These are phyloP conservation scores for Phaonia tiefii DNA, from an alignment of 2,888 invertebrate genomes.

Conservation along the genomic window DNA sequence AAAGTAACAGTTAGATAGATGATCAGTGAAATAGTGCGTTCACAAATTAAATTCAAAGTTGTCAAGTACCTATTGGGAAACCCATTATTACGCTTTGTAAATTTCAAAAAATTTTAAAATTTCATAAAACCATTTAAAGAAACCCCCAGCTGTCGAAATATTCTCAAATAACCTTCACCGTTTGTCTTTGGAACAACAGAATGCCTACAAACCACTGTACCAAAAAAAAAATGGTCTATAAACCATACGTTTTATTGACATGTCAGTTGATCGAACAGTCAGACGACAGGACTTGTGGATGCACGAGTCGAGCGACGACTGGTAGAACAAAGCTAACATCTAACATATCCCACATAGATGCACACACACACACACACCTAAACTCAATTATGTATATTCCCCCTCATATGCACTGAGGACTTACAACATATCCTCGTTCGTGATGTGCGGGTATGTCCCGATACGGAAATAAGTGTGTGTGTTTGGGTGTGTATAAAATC, in stretches of 20 bases:
- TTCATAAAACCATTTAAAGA: not conserved
- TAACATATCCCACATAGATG: not conserved
- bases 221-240: slow-evolving; percentile 15
- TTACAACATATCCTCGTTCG: slow-evolving; percentile 15
- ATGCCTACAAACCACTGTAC: not conserved
- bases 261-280: slow-evolving; percentile 38
- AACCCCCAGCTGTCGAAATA: not conserved
- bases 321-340: slow-evolving; percentile 27
- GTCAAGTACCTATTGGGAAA: too few relatives aligned
- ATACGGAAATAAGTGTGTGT: not conserved
- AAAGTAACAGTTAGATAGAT: too few relatives aligned
- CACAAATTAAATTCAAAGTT: too few relatives aligned
- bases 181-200: slow-evolving; percentile 22
- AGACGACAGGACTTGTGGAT: slow-evolving; percentile 25
- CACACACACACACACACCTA: not conserved
- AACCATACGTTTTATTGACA: slow-evolving; percentile 49
- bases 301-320: slow-evolving; percentile 8
- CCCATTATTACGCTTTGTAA: too few relatives aligned
- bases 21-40: too few relatives aligned
- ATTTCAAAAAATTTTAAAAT: too few relatives aligned
- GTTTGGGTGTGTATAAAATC: slow-evolving; percentile 18
- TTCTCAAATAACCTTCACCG: slow-evolving; percentile 18
- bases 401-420: not conserved
- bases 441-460: not conserved
- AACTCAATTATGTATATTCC: too few relatives aligned